Evolutionary conservation across 2,888 invertebrate genomes (phyloP).

Genomic region (Eudemis profundana): DNA sequence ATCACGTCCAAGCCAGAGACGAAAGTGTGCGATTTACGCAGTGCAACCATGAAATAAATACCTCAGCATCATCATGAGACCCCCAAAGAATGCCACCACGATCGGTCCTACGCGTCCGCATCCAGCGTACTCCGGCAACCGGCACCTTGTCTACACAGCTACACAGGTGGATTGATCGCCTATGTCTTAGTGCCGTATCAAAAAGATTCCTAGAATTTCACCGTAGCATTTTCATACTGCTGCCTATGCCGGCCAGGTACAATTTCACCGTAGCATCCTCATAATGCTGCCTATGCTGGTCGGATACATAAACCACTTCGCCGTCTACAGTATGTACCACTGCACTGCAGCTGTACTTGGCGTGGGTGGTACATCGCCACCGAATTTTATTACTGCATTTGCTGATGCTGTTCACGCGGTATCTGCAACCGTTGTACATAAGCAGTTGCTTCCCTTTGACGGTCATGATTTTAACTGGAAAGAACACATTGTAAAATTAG

Average conservation of each 20-base stretch:
- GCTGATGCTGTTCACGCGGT: slow-evolving; percentile 50
- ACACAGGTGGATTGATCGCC: too few relatives aligned
- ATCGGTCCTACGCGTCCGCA: too few relatives aligned
- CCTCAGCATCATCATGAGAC: too few relatives aligned
- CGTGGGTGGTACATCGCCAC: slow-evolving; percentile 61
- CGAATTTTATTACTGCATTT: slow-evolving; percentile 49
- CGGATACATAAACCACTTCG: slow-evolving; percentile 33
- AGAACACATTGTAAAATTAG: neutral
- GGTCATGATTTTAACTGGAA: slow-evolving; percentile 47
- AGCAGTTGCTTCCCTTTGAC: slow-evolving; percentile 53
- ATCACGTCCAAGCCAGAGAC: too few relatives aligned
- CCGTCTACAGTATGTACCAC: slow-evolving; percentile 15
- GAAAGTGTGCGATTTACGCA: too few relatives aligned
- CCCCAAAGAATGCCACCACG: too few relatives aligned
- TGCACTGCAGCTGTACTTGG: slow-evolving; percentile 54
- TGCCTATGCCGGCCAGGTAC: slow-evolving; percentile 43
- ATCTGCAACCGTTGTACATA: slow-evolving; percentile 52
- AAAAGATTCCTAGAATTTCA: neutral
- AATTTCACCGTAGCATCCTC: neutral
- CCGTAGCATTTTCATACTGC: neutral
- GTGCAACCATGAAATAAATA: too few relatives aligned
- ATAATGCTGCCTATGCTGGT: slow-evolving; percentile 41
- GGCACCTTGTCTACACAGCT: too few relatives aligned
- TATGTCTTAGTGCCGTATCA: too few relatives aligned
- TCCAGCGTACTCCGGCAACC: too few relatives aligned